Percentiles rank a stretch among this genome's conserved stretches.
Evolutionary conservation across 1,140 invertebrate genomes (phyloP).

Genomic region (Eurosta solidaginis): DNA sequence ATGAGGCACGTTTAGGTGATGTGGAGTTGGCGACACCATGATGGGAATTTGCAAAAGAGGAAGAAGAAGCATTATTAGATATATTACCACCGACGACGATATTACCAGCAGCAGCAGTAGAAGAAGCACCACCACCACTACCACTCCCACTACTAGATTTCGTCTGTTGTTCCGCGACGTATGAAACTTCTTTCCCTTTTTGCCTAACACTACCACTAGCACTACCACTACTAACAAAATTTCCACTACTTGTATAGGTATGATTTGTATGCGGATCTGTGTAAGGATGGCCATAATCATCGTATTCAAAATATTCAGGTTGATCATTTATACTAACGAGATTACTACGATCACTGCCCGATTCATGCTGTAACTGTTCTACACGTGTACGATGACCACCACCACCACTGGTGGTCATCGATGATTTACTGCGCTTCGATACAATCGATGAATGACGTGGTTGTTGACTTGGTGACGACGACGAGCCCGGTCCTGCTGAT

Average conservation of each 20-base stretch:
- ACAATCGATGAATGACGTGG: conserved; percentile 21
- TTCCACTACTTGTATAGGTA: conserved; percentile 43
- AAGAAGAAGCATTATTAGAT: conserved; percentile 61
- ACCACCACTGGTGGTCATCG: conserved; percentile 14
- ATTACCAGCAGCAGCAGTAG: conserved; percentile 55
- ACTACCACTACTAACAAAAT: conserved; percentile 53
- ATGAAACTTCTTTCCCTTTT: conserved; percentile 59
- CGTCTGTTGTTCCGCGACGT: conserved; percentile 45
- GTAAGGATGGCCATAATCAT: conserved; percentile 42
- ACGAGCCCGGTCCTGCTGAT: conserved; percentile 8
- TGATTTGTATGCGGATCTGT: conserved; percentile 38
- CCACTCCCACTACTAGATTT: conserved; percentile 56
- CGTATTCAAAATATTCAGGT: conserved; percentile 59
- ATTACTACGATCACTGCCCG: conserved; percentile 40
- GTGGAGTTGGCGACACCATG: conserved; percentile 54
- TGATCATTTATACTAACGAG: conserved; percentile 60
- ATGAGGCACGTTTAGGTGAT: conserved; percentile 50
- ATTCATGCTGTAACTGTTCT: conserved; percentile 37
- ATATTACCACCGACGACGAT: conserved; percentile 58
- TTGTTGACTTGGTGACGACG: conserved; percentile 26
- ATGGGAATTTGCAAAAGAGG: conserved; percentile 60
- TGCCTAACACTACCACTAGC: conserved; percentile 48
- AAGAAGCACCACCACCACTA: conserved; percentile 49
- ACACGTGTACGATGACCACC: conserved; percentile 33
- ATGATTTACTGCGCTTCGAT: conserved; percentile 33